These are phyloP conservation scores for Ictalurus furcatus DNA, from an alignment of 2,113 vertebrate species.

Conservation along the genomic window DNA sequence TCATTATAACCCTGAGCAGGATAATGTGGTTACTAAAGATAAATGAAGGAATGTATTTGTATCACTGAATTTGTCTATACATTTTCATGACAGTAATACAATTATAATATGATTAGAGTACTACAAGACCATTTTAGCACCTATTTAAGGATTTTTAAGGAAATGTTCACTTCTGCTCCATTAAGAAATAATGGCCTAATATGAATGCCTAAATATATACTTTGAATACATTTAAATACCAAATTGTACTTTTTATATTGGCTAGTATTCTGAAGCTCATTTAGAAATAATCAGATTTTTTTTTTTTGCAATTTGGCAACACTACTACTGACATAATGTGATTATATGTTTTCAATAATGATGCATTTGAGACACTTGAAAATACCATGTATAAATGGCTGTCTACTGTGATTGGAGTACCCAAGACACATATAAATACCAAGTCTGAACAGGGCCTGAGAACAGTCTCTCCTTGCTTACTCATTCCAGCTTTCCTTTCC, in stretches of 20 bases:
- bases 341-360: background rate
- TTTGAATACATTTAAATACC: background rate
- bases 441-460: background rate
- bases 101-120: background rate
- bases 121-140: background rate
- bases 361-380: background rate
- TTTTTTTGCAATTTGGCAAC: background rate
- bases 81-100: background rate
- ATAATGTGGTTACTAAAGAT: background rate
- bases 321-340: background rate
- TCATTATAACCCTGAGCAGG: background rate
- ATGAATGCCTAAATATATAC: background rate
- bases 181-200: background rate
- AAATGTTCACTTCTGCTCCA: background rate
- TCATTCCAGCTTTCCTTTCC: conserved; percentile 37
- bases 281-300: background rate
- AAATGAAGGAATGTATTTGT: background rate
- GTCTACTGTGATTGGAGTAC: background rate
- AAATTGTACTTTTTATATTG: background rate
- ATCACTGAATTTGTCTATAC: background rate
- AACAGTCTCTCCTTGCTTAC: background rate
- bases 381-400: background rate
- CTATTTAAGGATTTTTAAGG: background rate
- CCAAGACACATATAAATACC: background rate
- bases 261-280: background rate